phyloP scores from a whole-genome alignment of 2,888 invertebrate species.

The Agrypnus murinus region DNA sequence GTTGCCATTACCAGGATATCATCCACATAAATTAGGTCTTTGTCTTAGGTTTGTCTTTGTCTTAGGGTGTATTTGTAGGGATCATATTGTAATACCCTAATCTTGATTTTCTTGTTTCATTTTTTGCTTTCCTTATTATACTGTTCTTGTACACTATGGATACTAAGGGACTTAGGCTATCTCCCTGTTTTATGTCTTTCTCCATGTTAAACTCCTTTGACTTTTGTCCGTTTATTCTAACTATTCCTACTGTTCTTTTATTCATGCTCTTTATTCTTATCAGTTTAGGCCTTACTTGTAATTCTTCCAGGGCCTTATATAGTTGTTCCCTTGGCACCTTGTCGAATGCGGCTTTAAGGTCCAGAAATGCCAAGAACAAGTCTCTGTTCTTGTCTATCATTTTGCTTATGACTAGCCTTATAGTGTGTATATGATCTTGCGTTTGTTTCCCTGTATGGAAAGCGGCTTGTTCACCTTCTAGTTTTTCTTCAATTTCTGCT shows the following conservation, averaged over 20 bases:
- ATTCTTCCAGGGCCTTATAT: not conserved
- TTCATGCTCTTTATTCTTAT: not conserved
- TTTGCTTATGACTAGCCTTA: not conserved
- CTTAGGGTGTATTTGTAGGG: not conserved
- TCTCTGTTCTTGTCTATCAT: not conserved
- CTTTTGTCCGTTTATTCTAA: too few relatives aligned
- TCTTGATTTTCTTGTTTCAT: too few relatives aligned
- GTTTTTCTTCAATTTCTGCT: not conserved
- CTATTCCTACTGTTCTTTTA: too few relatives aligned
- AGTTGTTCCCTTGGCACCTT: not conserved
- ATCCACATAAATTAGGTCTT: not conserved
- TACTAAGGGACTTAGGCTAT: too few relatives aligned
- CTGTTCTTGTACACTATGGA: too few relatives aligned
- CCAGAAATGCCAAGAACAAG: not conserved
- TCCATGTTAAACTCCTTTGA: too few relatives aligned
- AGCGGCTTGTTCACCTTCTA: conserved; percentile 12
- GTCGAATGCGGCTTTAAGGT: not conserved
- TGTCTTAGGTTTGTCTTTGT: too few relatives aligned
- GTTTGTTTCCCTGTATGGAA: not conserved
- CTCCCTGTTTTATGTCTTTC: too few relatives aligned
- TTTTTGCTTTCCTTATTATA: too few relatives aligned
- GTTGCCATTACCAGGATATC: not conserved
- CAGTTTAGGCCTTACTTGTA: not conserved
- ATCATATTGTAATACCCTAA: not conserved
- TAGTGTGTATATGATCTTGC: not conserved